These are phyloP conservation scores for Dione juno DNA, from an alignment of 2,888 invertebrate genomes.

Conservation along the genomic window DNA sequence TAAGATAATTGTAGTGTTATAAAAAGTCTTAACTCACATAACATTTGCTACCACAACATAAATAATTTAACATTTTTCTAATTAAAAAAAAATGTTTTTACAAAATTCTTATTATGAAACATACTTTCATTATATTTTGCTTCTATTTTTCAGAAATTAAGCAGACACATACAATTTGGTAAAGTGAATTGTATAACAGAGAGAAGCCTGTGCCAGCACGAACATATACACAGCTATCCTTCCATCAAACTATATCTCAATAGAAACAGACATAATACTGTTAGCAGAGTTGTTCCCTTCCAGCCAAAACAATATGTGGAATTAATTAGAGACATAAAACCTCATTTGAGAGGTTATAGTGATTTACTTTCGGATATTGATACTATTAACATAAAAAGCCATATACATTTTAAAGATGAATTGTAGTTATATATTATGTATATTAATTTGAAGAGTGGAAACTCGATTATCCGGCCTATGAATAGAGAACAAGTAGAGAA, in stretches of 20 bases:
- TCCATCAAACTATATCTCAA: constrained; percentile 66
- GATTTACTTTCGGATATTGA: constrained; percentile 54
- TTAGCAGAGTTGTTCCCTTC: constrained; percentile 60
- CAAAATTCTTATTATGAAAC: not conserved
- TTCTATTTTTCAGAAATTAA: constrained; percentile 50
- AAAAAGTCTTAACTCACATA: too few species aligned
- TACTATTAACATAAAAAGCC: constrained; percentile 50
- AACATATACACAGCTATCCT: constrained; percentile 71
- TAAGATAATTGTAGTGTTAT: too few species aligned
- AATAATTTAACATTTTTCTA: too few species aligned
- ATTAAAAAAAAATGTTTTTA: too few species aligned
- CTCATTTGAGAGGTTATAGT: constrained; percentile 60
- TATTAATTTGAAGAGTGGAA: too few species aligned
- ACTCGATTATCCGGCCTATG: too few species aligned
- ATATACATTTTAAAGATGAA: constrained; percentile 64
- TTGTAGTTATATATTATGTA: constrained; percentile 55
- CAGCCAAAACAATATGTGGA: constrained; percentile 57
- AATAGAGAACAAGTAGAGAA: too few species aligned
- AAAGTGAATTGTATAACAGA: constrained; percentile 75
- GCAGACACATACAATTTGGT: constrained; percentile 67
- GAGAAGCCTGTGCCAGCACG: constrained; percentile 70
- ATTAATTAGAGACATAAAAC: constrained; percentile 59
- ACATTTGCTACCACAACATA: too few species aligned
- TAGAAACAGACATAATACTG: constrained; percentile 55
- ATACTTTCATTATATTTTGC: too few species aligned